phyloP scores from a whole-genome alignment of 2,113 vertebrate genomes.

The Salminus brasiliensis region DNA sequence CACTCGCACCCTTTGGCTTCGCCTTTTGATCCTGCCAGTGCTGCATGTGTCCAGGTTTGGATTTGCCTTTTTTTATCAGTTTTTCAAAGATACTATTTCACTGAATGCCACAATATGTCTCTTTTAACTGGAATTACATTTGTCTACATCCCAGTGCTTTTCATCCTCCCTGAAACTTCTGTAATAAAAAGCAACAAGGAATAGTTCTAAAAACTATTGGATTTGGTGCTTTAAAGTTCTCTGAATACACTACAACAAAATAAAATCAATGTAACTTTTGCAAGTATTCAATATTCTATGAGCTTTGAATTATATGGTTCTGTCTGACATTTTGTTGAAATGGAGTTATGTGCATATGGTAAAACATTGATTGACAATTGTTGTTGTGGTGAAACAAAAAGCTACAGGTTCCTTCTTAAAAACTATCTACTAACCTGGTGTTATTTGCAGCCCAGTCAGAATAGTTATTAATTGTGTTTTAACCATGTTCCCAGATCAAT shows the following conservation, averaged over 20 bases:
- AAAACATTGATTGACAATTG: no score
- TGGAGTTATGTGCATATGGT: no score
- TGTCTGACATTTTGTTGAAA: no score
- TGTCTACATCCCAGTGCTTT: not conserved
- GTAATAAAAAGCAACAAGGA: not conserved
- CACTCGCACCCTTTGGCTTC: constrained; percentile 2
- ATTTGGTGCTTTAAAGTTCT: not conserved
- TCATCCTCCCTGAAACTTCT: not conserved
- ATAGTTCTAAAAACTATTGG: not conserved
- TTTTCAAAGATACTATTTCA: not conserved
- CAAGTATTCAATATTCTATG: not conserved
- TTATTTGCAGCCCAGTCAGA: no score
- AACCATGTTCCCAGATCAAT: no score
- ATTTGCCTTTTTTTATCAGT: not conserved
- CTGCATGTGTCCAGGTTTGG: not conserved
- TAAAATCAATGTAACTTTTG: not conserved
- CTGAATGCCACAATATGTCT: not conserved
- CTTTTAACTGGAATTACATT: no score
- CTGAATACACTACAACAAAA: not conserved
- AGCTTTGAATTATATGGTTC: not conserved
- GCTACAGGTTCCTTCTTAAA: no score
- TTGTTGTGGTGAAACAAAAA: no score
- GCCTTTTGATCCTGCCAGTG: not conserved
- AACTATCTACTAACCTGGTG: no score
- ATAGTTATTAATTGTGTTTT: no score